Evolutionary conservation across 2,888 invertebrate species (phyloP).

Genomic region (Cephus pygmeus): DNA sequence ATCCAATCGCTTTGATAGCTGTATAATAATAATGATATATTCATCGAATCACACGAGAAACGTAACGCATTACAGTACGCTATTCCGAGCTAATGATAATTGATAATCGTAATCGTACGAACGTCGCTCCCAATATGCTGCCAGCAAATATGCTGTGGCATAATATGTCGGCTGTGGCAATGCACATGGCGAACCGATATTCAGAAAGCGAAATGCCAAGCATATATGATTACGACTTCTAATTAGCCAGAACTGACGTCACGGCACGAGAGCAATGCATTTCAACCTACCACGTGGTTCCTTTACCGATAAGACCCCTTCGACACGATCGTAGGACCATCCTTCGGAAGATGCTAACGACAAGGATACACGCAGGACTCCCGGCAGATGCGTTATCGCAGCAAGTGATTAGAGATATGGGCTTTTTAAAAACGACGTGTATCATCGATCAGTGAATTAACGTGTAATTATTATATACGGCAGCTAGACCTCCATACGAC

Average conservation of each 20-base stretch:
- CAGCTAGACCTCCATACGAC: not conserved
- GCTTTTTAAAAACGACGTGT: not conserved
- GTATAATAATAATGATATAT: not conserved
- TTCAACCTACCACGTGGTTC: slow-evolving; percentile 3
- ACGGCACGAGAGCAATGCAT: slow-evolving; percentile 13
- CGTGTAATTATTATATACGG: not conserved
- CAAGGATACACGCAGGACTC: not conserved
- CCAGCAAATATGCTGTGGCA: not conserved
- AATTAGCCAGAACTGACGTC: slow-evolving; percentile 28
- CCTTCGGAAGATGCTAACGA: not conserved
- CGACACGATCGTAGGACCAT: not conserved
- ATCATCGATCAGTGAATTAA: not conserved
- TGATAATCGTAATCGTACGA: not conserved
- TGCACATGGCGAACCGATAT: slow-evolving; percentile 30
- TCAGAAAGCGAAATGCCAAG: slow-evolving; percentile 32
- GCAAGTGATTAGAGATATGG: not conserved
- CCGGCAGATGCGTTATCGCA: not conserved
- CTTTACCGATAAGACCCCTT: not conserved
- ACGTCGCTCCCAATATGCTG: not conserved
- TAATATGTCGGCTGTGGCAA: slow-evolving; percentile 15
- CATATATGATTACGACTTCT: slow-evolving; percentile 29
- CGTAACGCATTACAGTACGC: not conserved
- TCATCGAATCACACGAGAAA: not conserved
- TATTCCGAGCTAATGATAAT: not conserved
- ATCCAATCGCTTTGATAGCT: not conserved